Conservation (phyloP, 2,797 vertebrate genomes). For the Manis pentadactyla region DNA sequence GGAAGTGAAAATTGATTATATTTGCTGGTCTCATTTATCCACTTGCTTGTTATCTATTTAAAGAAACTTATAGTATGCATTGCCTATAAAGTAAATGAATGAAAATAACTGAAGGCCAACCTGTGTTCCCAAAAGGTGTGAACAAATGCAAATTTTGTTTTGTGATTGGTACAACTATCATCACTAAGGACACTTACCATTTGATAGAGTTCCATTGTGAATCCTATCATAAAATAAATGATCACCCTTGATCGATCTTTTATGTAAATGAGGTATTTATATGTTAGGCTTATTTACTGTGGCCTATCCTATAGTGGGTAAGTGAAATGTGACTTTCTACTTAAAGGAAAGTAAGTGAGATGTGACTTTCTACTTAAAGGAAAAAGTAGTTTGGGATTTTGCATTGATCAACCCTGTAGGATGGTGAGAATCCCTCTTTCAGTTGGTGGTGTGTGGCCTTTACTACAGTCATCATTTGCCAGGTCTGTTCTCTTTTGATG, state of each 20-base stretch:
- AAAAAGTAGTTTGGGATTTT: not conserved
- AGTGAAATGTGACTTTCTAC: not conserved
- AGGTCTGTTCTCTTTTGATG: not conserved
- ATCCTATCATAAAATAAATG: not conserved
- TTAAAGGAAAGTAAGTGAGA: not conserved
- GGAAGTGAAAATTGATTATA: not conserved
- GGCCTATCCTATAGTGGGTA: not conserved
- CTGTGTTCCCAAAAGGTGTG: not conserved
- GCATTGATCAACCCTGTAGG: not conserved
- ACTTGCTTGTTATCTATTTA: not conserved
- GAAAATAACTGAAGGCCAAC: not conserved
- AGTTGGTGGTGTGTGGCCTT: not conserved
- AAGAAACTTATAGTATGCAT: not conserved
- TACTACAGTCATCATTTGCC: accelerated
- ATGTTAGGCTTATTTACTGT: not conserved
- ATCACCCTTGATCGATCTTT: not conserved
- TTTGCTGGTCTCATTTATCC: not conserved
- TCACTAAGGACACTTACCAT: not conserved
- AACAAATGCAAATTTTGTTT: not conserved
- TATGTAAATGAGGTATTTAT: not conserved
- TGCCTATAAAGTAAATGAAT: not conserved
- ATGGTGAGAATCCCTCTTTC: not conserved
- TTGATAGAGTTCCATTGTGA: not conserved
- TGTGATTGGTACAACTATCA: not conserved
- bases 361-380: conserved; percentile 2